phyloP scores from a whole-genome alignment of 2,113 vertebrate genomes.

The Emberiza fucata region DNA sequence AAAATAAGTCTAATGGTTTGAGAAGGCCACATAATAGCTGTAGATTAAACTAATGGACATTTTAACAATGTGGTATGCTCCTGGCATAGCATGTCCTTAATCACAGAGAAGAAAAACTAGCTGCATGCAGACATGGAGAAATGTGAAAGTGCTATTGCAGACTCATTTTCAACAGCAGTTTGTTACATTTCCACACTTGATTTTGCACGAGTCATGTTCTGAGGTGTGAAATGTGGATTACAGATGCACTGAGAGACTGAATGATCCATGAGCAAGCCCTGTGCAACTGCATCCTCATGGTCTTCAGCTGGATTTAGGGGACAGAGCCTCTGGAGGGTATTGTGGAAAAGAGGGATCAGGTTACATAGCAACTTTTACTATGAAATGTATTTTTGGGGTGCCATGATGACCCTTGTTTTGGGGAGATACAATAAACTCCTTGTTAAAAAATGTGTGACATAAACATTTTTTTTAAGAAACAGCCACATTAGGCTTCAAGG shows the following conservation, averaged over 20 bases:
- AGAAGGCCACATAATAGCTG: not conserved
- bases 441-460: not conserved
- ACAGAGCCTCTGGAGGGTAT: not conserved
- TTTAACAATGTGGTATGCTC: not conserved
- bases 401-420: not conserved
- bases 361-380: not conserved
- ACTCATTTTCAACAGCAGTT: not conserved
- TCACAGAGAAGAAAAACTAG: not conserved
- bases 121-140: not conserved
- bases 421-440: not conserved
- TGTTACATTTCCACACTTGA: not conserved
- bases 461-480: not conserved
- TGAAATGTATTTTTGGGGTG: not conserved
- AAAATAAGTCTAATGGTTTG: not conserved
- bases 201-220: not conserved
- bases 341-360: not conserved
- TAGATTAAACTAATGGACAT: not conserved
- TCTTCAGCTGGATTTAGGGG: not conserved
- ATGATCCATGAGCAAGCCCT: not conserved
- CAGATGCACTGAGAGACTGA: not conserved
- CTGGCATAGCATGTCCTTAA: not conserved
- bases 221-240: constrained; percentile 21
- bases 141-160: not conserved
- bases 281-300: not conserved
- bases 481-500: not conserved